Evolutionary conservation across 2,888 invertebrate species (phyloP), one percentile per base, ranked within the genome.

Genomic region (Protula sp.): DNA sequence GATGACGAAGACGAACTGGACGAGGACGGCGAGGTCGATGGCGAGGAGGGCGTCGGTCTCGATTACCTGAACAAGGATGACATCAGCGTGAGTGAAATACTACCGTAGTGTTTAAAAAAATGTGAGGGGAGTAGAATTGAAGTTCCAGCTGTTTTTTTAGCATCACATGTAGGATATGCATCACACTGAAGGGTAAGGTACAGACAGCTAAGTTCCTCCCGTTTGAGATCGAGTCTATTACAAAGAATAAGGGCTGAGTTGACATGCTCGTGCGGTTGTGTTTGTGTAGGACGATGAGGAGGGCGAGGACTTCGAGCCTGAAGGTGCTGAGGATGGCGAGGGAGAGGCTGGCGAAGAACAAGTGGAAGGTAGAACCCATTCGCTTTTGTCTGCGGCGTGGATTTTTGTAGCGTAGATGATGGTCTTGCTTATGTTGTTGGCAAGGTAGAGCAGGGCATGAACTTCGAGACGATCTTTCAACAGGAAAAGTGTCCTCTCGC

Each of bases 31-130:
- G 64, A 62, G 22, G 68, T 67, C 9, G 70, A 68, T 51, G 69
- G 67, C 67, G 89, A 89, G 73, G 89, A 89, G 70, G 79, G 74
- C 66, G 86, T 88, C 70, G 86, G 87, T 60, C 86, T 90, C 64
- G 86, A 87, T 62, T 85, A 87, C 74, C 87, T 88, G 47, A 61
- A 67, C 57, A 69, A 67, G 55, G 62, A 65, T 30, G 66, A 62
- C 30, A 59, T 84, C 71, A 87, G 83, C 82, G 88, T 88, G 78
- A 84, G 81, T 74, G 59, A 45, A 24, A 14, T n/a, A n/a, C n/a
- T n/a, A n/a, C n/a, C n/a, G n/a, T n/a, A 14, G 53, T 53, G n/a
- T 47, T 47, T 47, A 3, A 22, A 5, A 47, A 24, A 47, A 47
- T 9, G 5, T 14, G 3, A 3, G 14, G 5, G 2, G 5, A 47